Evolutionary conservation across 92 coral and sea anemone genomes (phyloP), one percentile per base, ranked within the genome.

Genomic region (Heliopora coerulea): DNA sequence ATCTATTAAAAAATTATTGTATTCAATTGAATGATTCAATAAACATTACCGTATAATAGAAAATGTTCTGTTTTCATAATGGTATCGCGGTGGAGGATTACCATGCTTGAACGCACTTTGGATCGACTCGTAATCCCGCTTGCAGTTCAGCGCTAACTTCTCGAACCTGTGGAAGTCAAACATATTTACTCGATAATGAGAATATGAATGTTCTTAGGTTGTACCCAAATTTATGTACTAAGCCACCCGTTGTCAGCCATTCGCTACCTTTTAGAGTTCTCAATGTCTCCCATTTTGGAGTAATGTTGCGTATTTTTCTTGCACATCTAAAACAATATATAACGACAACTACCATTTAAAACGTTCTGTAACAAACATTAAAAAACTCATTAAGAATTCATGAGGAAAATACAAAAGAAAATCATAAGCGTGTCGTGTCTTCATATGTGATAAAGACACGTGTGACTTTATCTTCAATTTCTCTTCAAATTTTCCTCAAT

Each of bases 81-180:
- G 98, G 76, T 90, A 93, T 39, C 80, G 84, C 3, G 98, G 98
- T 20, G 98, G 96, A 23, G 90, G 87, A 41, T 90, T 90, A 68
- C 89, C 84, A 73, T 93, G 95, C 65, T 93, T 93, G 28, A 86
- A 77, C 0, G 98, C 91, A 77, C 91, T 93, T 64, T 93, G 88
- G 13, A 93, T 87, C 2, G 98, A 83, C 52, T 93, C 96, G 41
- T 83, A 83, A 68, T 93, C 98, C 50, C 84, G 88, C 59, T 85
- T 85, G 49, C 91, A 82, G 80, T 80, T 86, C 76, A 75, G 83
- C 27, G 98, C 89, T 89, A 93, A 84, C 70, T 79, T 87, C 72
- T 93, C 96, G 80, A 87, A 93, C 80, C 98, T 93, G 68, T 35
- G 60, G 62, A 23, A 4, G 50, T 6, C 0, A 27, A 13, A 18